A percentile compares a stretch with the other conserved stretches of the same genome.
Conservation (phyloP, 2,797 vertebrate genomes). For the Hemitrygon akajei region DNA sequence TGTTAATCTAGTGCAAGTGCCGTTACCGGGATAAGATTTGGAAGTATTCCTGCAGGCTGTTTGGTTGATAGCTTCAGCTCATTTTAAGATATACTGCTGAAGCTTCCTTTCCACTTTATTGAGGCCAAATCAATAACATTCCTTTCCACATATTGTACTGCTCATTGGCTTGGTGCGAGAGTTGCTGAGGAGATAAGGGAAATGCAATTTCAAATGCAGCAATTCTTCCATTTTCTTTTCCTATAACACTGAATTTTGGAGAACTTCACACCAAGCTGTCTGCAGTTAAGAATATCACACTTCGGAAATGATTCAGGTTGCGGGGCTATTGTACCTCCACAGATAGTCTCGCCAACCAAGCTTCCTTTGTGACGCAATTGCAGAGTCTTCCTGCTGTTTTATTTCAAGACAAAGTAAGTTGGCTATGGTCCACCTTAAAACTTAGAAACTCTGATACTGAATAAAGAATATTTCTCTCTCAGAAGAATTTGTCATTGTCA, state of each 20-base stretch:
- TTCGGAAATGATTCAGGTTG: background rate
- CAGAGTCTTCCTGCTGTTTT: background rate
- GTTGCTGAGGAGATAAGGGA: constrained; percentile 12
- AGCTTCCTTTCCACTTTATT: background rate
- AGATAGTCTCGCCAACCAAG: too few relatives aligned
- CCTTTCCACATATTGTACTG: background rate
- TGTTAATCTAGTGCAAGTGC: background rate
- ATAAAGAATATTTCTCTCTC: background rate
- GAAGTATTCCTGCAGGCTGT: background rate
- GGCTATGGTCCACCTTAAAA: background rate
- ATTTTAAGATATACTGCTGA: background rate
- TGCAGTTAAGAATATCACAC: background rate
- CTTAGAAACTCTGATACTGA: background rate
- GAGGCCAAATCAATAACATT: background rate
- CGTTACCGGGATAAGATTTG: background rate
- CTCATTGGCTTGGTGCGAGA: background rate
- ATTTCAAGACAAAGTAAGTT: background rate
- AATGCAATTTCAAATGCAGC: constrained; percentile 39
- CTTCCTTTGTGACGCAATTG: background rate
- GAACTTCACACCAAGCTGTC: background rate
- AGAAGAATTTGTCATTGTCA: background rate
- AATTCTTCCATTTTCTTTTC: constrained; percentile 46
- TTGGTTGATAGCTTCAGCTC: background rate
- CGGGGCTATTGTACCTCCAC: background rate
- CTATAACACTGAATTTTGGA: constrained; percentile 38